A percentile compares a stretch with the other conserved stretches of the same genome.
Evolutionary conservation across 2,113 vertebrate species (phyloP).

Genomic region (Orthochromis indermauri): DNA sequence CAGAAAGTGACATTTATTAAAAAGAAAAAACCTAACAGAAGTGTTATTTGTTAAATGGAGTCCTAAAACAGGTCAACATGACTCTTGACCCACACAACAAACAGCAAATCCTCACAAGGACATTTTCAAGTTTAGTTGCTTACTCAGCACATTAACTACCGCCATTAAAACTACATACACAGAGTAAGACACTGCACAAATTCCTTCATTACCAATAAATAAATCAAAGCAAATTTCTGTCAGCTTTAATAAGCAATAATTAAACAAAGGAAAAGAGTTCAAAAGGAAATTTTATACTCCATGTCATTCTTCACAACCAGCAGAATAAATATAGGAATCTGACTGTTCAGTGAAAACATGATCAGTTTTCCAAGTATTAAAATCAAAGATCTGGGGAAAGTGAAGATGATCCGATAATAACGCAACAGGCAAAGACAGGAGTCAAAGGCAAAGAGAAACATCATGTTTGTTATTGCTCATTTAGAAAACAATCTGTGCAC

Average conservation of each 20-base stretch:
- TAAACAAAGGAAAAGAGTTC: not conserved
- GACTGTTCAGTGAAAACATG: not conserved
- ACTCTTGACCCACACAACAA: not conserved
- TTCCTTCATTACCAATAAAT: not conserved
- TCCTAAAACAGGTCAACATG: not conserved
- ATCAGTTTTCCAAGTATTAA: not conserved
- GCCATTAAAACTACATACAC: not conserved
- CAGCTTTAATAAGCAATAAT: not conserved
- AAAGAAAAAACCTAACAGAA: rapidly evolving
- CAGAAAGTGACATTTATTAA: not conserved
- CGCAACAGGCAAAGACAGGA: not conserved
- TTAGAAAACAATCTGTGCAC: not conserved
- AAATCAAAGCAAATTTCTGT: not conserved
- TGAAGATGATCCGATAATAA: not conserved
- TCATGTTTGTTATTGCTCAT: not conserved
- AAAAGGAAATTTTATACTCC: not conserved
- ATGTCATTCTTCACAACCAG: not conserved
- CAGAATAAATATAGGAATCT: not conserved
- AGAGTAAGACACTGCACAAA: not conserved
- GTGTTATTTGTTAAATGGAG: not conserved
- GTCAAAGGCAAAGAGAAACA: not conserved
- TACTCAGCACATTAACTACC: not conserved
- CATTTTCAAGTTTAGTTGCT: not conserved
- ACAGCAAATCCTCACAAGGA: not conserved
- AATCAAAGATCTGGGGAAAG: not conserved